Base-by-base conservation (phyloP, 2,113 vertebrate genomes). In the Etia nguti region DNA sequence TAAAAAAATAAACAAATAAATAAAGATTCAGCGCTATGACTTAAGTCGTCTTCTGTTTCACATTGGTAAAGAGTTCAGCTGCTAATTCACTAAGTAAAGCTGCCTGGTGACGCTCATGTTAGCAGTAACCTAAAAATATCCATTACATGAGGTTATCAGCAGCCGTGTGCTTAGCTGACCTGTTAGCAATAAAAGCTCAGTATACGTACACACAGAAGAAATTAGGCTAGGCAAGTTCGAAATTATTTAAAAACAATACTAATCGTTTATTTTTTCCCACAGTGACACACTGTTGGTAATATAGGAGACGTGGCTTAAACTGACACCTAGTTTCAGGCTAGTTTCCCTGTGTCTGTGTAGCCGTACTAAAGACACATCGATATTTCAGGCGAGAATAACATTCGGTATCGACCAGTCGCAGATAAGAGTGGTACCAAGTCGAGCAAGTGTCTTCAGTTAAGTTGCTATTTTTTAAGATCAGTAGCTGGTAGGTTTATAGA, bases 121-220 rank as follows among this genome's bases (percentile, higher is more conserved):
- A 11, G 82, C 62, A 84, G 16, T 89, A 86, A 87, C 31, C 88
- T 94, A 95, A 90, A 95, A 96, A 95, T 95, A 95, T 68, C 57
- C 79, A 80, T 93, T 73, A 88, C 85, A 83, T 52, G 26, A 43
- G 56, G 46, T 86, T 81, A 86, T 79, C 80, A 89, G 79, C 80
- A 18, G 65, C 43, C 31, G 62, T 81, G 41, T 80, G 73, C 57
- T 59, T 55, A 84, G 86, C 80, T 82, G 54, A 88, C 26, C 59
- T 36, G 16, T 85, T 73, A 73, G 52, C 22, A 83, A 29, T 80
- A 15, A 81, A 52, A 57, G 65, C 9, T 82, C 29, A 56, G 4
- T 43, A 29, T 83, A 79, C 73, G 43, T 62, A 60, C 38, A 79
- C 52, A 31, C 81, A 79, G 24, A 29, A 70, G 3, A 81, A 29